These are phyloP conservation scores for Tympanuchus pallidicinctus DNA, from an alignment of 2,113 vertebrate species.

Conservation along the genomic window DNA sequence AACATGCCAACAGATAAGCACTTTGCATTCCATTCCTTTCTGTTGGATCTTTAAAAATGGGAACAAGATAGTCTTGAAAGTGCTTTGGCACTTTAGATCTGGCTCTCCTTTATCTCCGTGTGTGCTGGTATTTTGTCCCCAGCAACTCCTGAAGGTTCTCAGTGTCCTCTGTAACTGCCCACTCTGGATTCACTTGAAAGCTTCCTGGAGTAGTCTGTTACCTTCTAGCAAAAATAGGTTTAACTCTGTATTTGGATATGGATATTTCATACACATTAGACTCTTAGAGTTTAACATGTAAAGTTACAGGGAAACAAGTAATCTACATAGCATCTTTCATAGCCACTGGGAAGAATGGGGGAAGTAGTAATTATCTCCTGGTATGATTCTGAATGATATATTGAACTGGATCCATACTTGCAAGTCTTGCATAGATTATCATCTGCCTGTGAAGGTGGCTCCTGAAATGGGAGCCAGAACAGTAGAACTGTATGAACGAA, in stretches of 20 bases:
- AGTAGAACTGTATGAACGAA: neutral
- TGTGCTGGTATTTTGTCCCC: slow-evolving; percentile 4
- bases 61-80: slow-evolving; percentile 53
- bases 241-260: neutral
- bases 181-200: neutral
- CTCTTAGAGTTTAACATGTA: neutral
- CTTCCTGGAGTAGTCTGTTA: neutral
- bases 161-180: neutral
- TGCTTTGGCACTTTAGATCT: slow-evolving; percentile 34
- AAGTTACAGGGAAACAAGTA: neutral
- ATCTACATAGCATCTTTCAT: neutral
- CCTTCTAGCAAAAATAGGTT: neutral
- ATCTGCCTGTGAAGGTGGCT: neutral
- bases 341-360: neutral
- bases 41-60: slow-evolving; percentile 44
- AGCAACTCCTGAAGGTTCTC: slow-evolving; percentile 14
- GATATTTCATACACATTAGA: neutral
- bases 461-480: neutral
- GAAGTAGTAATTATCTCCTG: neutral
- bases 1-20: slow-evolving; percentile 16
- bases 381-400: neutral
- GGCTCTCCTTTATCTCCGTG: slow-evolving; percentile 1
- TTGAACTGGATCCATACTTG: neutral
- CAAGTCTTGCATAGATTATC: neutral
- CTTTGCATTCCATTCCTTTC: slow-evolving; percentile 40